phyloP scores from a whole-genome alignment of 2,797 vertebrate species.

The Sebastes diploproa region DNA sequence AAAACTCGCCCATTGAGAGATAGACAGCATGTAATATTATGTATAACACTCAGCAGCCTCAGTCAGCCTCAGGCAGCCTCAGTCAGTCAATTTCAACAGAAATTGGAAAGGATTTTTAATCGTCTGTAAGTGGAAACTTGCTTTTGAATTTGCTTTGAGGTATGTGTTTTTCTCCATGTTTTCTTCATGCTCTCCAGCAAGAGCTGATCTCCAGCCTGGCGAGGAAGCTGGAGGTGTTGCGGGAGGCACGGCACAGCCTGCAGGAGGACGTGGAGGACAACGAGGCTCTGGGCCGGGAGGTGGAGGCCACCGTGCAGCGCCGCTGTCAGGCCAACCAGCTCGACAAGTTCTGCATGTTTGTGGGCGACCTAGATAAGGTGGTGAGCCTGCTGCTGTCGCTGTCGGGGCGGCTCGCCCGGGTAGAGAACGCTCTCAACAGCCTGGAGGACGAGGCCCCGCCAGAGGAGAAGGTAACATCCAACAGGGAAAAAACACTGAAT shows the following conservation, averaged over 20 bases:
- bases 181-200: slow-evolving; percentile 84
- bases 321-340: slow-evolving; percentile 96
- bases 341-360: slow-evolving; percentile 98
- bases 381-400: slow-evolving; percentile 96
- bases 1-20: background rate
- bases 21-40: background rate
- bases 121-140: no score
- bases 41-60: background rate
- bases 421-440: slow-evolving; percentile 96
- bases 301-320: slow-evolving; percentile 89
- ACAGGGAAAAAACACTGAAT: background rate
- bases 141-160: no score
- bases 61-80: background rate
- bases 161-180: background rate
- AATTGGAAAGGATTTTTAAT: no score
- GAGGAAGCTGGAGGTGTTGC: slow-evolving; percentile 93
- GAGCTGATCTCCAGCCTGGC: slow-evolving; percentile 95
- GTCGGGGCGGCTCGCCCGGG: slow-evolving; percentile 92
- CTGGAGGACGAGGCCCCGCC: slow-evolving; percentile 88
- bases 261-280: slow-evolving; percentile 95
- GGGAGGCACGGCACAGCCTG: slow-evolving; percentile 91
- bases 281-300: slow-evolving; percentile 91
- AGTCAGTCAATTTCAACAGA: no score
- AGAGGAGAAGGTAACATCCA: slow-evolving; percentile 86
- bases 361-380: slow-evolving; percentile 97